These are phyloP conservation scores for Pseudococcus viburni DNA, from an alignment of 2,888 invertebrate genomes.

Conservation along the genomic window DNA sequence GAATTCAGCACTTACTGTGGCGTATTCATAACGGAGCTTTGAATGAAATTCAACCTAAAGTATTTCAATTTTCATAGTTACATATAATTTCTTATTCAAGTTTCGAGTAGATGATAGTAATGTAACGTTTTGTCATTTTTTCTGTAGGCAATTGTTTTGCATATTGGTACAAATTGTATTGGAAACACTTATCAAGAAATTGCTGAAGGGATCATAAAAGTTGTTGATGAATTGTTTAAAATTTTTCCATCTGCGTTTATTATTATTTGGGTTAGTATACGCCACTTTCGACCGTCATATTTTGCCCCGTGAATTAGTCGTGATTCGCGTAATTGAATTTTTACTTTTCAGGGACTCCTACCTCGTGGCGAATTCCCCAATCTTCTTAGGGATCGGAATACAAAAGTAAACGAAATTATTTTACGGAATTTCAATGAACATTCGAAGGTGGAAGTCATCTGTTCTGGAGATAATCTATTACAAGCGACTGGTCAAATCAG, in stretches of 20 bases:
- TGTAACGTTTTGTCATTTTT: not conserved
- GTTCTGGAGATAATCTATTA: conserved; percentile 84
- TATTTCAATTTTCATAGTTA: conserved; percentile 70
- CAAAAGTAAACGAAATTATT: conserved; percentile 82
- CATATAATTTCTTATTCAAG: not conserved
- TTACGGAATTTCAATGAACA: conserved; percentile 76
- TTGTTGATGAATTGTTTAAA: conserved; percentile 81
- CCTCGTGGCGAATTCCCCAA: conserved; percentile 91
- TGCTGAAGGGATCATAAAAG: conserved; percentile 84
- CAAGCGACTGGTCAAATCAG: conserved; percentile 86
- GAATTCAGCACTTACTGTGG: conserved; percentile 91
- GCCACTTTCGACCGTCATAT: conserved; percentile 69
- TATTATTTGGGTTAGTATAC: conserved; percentile 82
- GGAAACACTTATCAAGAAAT: conserved; percentile 85
- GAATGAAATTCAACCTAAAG: conserved; percentile 89
- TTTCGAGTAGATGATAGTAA: not conserved
- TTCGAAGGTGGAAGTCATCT: conserved; percentile 82
- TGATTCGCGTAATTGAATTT: not conserved
- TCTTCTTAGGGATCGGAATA: conserved; percentile 82
- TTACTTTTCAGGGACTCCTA: conserved; percentile 80
- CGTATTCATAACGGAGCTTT: conserved; percentile 89
- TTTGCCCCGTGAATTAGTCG: not conserved
- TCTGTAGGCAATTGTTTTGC: conserved; percentile 85
- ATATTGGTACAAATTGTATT: conserved; percentile 92
- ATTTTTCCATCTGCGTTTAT: conserved; percentile 86